These are phyloP conservation scores for Elachura formosa DNA, from an alignment of 2,113 vertebrate species.

Conservation along the genomic window DNA sequence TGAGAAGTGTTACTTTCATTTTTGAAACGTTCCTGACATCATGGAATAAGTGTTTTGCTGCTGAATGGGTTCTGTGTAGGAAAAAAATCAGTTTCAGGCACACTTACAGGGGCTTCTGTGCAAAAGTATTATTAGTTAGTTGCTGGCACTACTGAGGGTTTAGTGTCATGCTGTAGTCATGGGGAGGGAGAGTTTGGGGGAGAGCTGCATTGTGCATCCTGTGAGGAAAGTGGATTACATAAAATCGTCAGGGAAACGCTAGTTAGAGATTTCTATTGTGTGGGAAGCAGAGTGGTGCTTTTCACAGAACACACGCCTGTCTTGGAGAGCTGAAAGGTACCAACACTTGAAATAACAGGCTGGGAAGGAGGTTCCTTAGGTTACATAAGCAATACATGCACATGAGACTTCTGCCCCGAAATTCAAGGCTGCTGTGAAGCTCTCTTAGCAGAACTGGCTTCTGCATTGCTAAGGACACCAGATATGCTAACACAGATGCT, in stretches of 20 bases:
- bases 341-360: background rate
- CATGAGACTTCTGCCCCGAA: background rate
- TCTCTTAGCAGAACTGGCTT: background rate
- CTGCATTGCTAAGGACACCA: background rate
- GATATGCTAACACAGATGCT: background rate
- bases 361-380: conserved; percentile 12
- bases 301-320: conserved; percentile 20
- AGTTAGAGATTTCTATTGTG: conserved; percentile 39
- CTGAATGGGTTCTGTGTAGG: background rate
- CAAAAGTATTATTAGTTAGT: background rate
- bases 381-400: background rate
- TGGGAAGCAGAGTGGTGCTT: conserved; percentile 46
- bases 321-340: conserved; percentile 41
- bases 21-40: background rate
- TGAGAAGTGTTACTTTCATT: background rate
- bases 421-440: background rate
- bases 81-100: background rate
- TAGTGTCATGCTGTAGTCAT: background rate
- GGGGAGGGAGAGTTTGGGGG: background rate
- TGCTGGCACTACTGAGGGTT: background rate
- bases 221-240: conserved; percentile 50
- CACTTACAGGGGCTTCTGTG: background rate
- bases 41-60: background rate
- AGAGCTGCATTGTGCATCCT: conserved; percentile 33
- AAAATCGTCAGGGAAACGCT: conserved; percentile 49